Evolutionary conservation across 1,140 invertebrate species (phyloP), one percentile per base, ranked within the genome.

Genomic region (Scaptomyza hsui): DNA sequence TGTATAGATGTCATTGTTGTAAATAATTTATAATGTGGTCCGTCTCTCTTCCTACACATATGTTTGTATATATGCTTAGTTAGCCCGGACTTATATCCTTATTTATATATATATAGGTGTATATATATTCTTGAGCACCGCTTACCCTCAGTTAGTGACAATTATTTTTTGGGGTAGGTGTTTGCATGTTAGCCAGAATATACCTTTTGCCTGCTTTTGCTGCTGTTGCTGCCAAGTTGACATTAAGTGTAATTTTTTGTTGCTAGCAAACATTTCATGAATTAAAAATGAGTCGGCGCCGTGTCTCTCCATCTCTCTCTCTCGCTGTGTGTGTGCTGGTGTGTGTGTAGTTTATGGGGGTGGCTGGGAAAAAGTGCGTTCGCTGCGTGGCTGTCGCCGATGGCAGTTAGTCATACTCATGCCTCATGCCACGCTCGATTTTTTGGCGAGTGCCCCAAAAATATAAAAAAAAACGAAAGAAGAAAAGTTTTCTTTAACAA

Each of bases 241-340:
- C 70, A 72, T 72, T 68, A 72, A 68, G 70, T 72, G 63, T 68
- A 72, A 72, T 68, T 68, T 72, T 72, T 72, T 60, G 47, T 72
- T 60, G 56, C 48, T 42, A 61, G 49, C 63, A 61, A 68, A 55
- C 63, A 68, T 68, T 68, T 72, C 70, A 72, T 68, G 63, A 72
- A 72, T 72, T 72, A 72, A 72, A 72, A 67, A 72, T 72, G 53
- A 72, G 62, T 19, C n/a, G 13, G 9, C 10, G 55, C 9, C 32
- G 7, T 9, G 26, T 29, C 26, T 29, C 6, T 29, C 26, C 6
- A 3, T 29, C 26, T 21, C 6, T 29, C 26, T 29, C 26, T 29
- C 26, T 21, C 19, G 1, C 19, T 7, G 12, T 55, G 49, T 55
- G 29, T 1, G 13, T 32, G 24, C 29, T n/a, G n/a, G 19, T 47